These are phyloP conservation scores for Unio delphinus DNA, from an alignment of 2,888 invertebrate species.

Conservation along the genomic window DNA sequence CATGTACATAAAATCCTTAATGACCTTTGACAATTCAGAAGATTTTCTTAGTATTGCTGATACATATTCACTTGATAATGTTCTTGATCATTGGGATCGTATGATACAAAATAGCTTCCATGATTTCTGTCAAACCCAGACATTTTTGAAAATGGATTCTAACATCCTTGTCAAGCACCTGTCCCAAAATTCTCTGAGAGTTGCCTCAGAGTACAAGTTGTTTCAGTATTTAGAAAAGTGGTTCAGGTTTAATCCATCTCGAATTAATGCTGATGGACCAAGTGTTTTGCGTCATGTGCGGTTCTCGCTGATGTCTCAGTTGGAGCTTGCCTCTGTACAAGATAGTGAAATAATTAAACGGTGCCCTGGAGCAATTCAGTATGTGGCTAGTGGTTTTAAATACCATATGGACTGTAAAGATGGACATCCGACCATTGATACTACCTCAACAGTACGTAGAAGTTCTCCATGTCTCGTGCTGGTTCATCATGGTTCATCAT, in stretches of 20 bases:
- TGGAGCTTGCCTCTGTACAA: slow-evolving; percentile 54
- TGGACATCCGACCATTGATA: slow-evolving; percentile 61
- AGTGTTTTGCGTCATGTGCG: slow-evolving; percentile 60
- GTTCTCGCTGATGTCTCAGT: slow-evolving; percentile 66
- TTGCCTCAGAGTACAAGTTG: slow-evolving; percentile 61
- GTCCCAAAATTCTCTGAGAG: slow-evolving; percentile 51
- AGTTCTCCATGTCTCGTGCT: slow-evolving; percentile 55
- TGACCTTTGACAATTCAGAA: slow-evolving; percentile 69
- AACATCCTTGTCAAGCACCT: slow-evolving; percentile 56
- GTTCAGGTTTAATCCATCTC: slow-evolving; percentile 53
- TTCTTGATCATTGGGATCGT: slow-evolving; percentile 61
- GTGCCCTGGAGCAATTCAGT: slow-evolving; percentile 49
- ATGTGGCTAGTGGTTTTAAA: slow-evolving; percentile 56
- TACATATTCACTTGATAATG: slow-evolving; percentile 64
- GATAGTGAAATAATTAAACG: slow-evolving; percentile 57
- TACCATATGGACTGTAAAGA: slow-evolving; percentile 60
- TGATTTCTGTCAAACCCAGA: slow-evolving; percentile 62
- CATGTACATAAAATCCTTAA: slow-evolving; percentile 65
- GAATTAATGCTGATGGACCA: slow-evolving; percentile 46
- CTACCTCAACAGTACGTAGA: slow-evolving; percentile 49
- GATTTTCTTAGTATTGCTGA: slow-evolving; percentile 67
- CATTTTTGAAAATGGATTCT: slow-evolving; percentile 61
- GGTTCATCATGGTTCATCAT: slow-evolving; percentile 64
- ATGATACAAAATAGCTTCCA: slow-evolving; percentile 66
- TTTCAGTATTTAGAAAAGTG: slow-evolving; percentile 63